Conservation (phyloP, 2,888 invertebrate genomes). For the Drosophila austrosaltans region DNA sequence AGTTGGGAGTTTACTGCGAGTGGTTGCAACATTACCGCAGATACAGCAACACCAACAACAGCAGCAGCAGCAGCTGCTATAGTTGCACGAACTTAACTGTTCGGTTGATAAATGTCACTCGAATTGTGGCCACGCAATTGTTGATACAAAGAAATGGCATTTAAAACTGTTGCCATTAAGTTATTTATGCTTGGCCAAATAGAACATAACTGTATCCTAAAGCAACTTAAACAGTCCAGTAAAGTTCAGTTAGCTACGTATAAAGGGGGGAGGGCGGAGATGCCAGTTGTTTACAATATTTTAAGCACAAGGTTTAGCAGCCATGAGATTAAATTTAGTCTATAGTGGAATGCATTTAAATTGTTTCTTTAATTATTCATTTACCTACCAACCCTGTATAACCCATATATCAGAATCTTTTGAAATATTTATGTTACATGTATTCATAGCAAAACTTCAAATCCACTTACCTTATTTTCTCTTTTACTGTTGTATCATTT, state of each 20-base stretch:
- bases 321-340: no score
- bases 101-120: slow-evolving; percentile 37
- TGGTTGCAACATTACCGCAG: slow-evolving; percentile 22
- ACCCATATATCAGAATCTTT: no score
- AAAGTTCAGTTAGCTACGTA: no score
- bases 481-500: background rate
- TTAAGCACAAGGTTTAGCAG: no score
- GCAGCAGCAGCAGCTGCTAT: slow-evolving; percentile 18
- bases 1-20: background rate
- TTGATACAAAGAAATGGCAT: slow-evolving; percentile 31
- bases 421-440: no score
- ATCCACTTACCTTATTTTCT: background rate
- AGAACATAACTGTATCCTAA: background rate
- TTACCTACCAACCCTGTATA: no score
- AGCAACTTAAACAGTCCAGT: no score
- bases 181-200: background rate
- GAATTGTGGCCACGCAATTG: slow-evolving; percentile 13
- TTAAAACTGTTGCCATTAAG: slow-evolving; percentile 31
- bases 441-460: background rate
- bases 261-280: no score
- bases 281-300: no score
- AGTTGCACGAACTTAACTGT: slow-evolving; percentile 10
- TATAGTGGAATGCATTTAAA: no score
- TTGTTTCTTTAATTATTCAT: no score
- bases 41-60: background rate